Percentiles rank a stretch among this genome's conserved stretches.
These are phyloP conservation scores for Brienomyrus brachyistius DNA, from an alignment of 2,113 vertebrate species.

Conservation along the genomic window DNA sequence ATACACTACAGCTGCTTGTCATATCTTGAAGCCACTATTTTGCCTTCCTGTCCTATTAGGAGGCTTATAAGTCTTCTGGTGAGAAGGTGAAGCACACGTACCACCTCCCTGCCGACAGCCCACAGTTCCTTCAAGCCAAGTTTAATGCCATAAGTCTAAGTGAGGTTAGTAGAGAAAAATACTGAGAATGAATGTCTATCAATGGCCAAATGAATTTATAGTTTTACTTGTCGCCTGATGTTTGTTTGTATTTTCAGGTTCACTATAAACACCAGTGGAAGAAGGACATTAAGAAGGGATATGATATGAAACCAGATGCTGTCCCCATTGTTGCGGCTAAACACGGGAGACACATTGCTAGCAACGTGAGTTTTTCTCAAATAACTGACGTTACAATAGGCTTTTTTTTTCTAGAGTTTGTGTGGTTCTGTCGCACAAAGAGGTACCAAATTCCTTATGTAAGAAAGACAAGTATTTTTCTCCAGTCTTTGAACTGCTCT, in stretches of 20 bases:
- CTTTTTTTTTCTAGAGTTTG: not conserved
- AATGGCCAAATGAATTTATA: not conserved
- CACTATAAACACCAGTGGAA: constrained; percentile 76
- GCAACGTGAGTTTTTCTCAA: constrained; percentile 70
- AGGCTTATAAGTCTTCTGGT: constrained; percentile 79
- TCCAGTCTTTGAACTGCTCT: not conserved
- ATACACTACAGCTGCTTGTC: not conserved
- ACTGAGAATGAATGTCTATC: not conserved
- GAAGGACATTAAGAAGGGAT: constrained; percentile 76
- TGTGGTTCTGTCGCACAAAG: not conserved
- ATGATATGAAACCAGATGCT: constrained; percentile 75
- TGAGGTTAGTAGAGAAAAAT: constrained; percentile 61
- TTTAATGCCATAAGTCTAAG: constrained; percentile 83
- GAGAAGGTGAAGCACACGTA: constrained; percentile 82
- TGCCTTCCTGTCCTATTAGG: constrained; percentile 49
- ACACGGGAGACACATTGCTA: constrained; percentile 79
- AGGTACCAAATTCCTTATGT: not conserved
- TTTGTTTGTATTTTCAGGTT: constrained; percentile 59
- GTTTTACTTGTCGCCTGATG: not conserved
- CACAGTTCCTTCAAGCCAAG: constrained; percentile 82
- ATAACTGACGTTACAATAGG: not conserved
- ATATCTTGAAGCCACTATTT: not conserved
- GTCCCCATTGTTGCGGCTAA: constrained; percentile 82
- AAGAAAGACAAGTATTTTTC: not conserved
- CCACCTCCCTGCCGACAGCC: constrained; percentile 69